Evolutionary conservation across 2,888 invertebrate species (phyloP).

Genomic region (Cepaea hortensis): DNA sequence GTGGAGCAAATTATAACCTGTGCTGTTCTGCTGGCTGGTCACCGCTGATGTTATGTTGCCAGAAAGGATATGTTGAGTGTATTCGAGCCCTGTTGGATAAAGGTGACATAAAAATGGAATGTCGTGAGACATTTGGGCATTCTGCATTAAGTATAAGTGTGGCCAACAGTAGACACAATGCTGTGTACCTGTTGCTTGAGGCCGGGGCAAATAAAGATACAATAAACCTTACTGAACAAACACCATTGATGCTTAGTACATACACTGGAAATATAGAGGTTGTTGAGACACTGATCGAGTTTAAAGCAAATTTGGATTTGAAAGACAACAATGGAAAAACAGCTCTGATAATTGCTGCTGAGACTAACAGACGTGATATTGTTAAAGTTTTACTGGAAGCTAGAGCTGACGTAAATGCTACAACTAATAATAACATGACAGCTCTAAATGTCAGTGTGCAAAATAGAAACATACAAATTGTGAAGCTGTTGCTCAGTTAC

Average conservation of each 20-base stretch:
- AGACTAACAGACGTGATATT: neutral
- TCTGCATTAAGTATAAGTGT: slow-evolving; percentile 15
- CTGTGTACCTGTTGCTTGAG: slow-evolving; percentile 2
- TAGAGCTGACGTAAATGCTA: neutral
- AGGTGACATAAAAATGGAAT: neutral
- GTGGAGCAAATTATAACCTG: neutral
- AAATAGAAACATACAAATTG: neutral
- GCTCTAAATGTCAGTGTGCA: neutral
- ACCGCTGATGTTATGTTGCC: slow-evolving; percentile 11
- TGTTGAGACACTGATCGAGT: neutral
- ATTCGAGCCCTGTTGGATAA: neutral
- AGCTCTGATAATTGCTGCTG: slow-evolving; percentile 15
- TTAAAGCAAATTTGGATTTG: neutral
- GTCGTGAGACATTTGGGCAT: neutral
- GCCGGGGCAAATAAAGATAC: neutral
- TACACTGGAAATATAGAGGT: slow-evolving; percentile 2
- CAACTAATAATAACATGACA: neutral
- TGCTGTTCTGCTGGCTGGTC: neutral
- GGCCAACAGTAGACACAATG: neutral
- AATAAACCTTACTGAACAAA: neutral
- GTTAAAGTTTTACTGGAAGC: slow-evolving; percentile 11
- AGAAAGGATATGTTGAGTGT: slow-evolving; percentile 7
- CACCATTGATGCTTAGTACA: slow-evolving; percentile 18
- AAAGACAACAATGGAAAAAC: slow-evolving; percentile 1
- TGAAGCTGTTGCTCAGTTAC: neutral